Evolutionary conservation across 2,888 invertebrate genomes (phyloP), one percentile per base, ranked within the genome.

Genomic region (Ectobius pallidus): DNA sequence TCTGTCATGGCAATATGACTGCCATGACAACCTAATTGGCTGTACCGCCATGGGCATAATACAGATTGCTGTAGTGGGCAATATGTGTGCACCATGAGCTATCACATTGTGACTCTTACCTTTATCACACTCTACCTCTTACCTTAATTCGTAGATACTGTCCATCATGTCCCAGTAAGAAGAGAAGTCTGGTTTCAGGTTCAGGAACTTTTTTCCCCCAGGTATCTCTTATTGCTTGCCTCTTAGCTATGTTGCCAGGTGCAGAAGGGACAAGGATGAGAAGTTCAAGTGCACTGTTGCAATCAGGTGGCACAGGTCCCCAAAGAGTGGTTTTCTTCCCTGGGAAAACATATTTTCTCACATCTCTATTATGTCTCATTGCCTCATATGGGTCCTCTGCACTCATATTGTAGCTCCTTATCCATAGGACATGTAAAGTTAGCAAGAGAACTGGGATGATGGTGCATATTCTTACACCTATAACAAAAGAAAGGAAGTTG

Each of bases 161-260:
- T 14, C 62, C 70, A n/a, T 49, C 18, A 25, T 65, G 63, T 4
- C 71, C 71, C 25, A 71, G 49, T 11, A 71, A 46, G 71, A 71
- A 71, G 27, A 71, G 20, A 3, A 71, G 27, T 4, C 65, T 46
- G 7, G 65, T 25, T 25, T 25, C 27, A 14, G 22, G 49, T 3
- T 7, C 6, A 11, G 25, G 34, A 4, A n/a, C 55, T 25, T 2
- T 25, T n/a, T 58, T n/a, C 7, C 71, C 71, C 71, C 71, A 71
- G 9, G 67, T 71, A 7, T 52, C 65, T 3, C 71, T 18, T 16
- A 71, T 22, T 25, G 65, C 71, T 46, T 65, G 52, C 9, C 71
- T 30, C 7, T 20, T 25, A 7, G 32, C 71, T n/a, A 1, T 16
- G 27, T 63, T 46, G 16, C 27, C 27, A 7, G 65, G 71, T 11